phyloP scores from a whole-genome alignment of 2,113 vertebrate genomes.

The Casuarius casuarius region DNA sequence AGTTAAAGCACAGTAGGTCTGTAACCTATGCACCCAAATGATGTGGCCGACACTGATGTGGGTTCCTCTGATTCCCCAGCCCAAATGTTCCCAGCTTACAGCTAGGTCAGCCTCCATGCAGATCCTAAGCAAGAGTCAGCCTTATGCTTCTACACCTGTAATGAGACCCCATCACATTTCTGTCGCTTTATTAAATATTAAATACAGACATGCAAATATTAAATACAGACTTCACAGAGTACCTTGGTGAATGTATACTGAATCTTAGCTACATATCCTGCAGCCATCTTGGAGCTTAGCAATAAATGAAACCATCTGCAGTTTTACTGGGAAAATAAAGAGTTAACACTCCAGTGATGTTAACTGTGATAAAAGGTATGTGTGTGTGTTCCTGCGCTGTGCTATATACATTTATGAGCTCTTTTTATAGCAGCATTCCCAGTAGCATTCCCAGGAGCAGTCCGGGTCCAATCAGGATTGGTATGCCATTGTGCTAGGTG shows the following conservation, averaged over 20 bases:
- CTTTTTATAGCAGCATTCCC: slow-evolving; percentile 54
- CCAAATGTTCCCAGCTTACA: background rate
- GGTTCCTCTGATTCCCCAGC: background rate
- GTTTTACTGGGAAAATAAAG: background rate
- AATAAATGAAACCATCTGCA: background rate
- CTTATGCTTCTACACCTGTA: background rate
- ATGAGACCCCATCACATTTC: fast-evolving
- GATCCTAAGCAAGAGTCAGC: background rate
- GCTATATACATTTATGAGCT: slow-evolving; percentile 35
- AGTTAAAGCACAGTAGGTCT: background rate
- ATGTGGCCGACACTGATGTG: background rate
- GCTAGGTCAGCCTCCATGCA: background rate
- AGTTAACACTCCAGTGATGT: background rate
- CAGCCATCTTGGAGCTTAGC: background rate
- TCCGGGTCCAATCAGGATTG: slow-evolving; percentile 57
- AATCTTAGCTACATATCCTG: background rate
- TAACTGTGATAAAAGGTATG: background rate
- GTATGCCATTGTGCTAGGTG: slow-evolving; percentile 52
- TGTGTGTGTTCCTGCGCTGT: background rate
- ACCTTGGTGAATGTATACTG: background rate
- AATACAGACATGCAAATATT: background rate
- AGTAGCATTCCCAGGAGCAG: slow-evolving; percentile 55
- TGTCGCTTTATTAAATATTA: background rate
- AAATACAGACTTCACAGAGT: background rate
- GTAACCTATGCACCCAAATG: background rate